Percentiles rank a stretch among this genome's conserved stretches.
Conservation (phyloP, 2,888 invertebrate species). For the Microplitis deprimator region DNA sequence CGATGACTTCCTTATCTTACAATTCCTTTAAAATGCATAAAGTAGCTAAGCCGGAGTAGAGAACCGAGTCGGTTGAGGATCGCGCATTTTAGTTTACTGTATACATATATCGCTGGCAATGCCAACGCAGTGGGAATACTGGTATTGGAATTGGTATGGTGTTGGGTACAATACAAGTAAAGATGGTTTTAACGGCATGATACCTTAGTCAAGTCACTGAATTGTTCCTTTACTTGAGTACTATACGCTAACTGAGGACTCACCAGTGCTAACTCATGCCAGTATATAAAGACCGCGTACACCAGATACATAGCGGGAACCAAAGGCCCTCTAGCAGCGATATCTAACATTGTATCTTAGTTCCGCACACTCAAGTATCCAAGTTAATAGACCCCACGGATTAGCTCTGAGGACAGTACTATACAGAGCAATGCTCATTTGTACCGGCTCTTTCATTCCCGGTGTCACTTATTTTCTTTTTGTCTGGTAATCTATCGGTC, state of each 20-base stretch:
- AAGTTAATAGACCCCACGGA: constrained; percentile 36
- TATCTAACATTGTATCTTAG: constrained; percentile 37
- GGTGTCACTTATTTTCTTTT: neutral
- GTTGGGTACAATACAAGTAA: too few relatives aligned
- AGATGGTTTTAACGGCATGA: too few relatives aligned
- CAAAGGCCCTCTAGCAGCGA: constrained; percentile 18
- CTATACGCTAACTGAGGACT: too few relatives aligned
- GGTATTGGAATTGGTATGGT: too few relatives aligned
- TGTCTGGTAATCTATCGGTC: too few relatives aligned
- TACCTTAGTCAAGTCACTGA: too few relatives aligned
- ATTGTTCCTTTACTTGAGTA: too few relatives aligned
- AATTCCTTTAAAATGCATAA: constrained; percentile 16
- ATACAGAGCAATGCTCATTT: constrained; percentile 17
- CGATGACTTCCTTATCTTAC: constrained; percentile 23
- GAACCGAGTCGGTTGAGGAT: too few relatives aligned
- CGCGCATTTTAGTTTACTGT: too few relatives aligned
- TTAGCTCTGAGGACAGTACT: too few relatives aligned
- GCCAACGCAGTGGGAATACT: too few relatives aligned
- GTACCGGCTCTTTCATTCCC: constrained; percentile 13
- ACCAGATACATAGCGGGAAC: neutral
- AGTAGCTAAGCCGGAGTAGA: constrained; percentile 9
- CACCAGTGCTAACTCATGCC: constrained; percentile 10
- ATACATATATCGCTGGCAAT: too few relatives aligned
- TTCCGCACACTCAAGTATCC: constrained; percentile 32
- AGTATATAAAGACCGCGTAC: neutral